Evolutionary conservation across 2,113 vertebrate genomes (phyloP).

Genomic region (Paedocypris sp.): DNA sequence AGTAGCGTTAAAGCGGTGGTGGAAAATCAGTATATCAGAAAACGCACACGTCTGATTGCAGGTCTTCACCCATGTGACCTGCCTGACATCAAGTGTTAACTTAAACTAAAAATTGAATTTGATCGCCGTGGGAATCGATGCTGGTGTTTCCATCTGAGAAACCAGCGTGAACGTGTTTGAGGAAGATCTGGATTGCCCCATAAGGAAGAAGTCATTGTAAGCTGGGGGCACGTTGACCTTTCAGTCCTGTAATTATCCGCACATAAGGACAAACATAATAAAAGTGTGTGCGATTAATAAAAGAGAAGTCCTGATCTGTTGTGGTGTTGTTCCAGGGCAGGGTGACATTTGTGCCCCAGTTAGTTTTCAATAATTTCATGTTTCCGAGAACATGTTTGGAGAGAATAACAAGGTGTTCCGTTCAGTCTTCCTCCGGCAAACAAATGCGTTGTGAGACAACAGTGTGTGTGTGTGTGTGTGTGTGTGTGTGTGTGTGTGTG

Average conservation of each 20-base stretch:
- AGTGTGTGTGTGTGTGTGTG: neutral
- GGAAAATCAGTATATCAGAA: too few species aligned
- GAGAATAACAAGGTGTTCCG: neutral
- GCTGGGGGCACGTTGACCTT: neutral
- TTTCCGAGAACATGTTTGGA: neutral
- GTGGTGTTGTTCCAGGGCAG: neutral
- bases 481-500: neutral
- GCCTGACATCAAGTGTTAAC: too few species aligned
- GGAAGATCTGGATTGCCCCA: neutral
- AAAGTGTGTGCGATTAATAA: neutral
- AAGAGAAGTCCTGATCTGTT: neutral
- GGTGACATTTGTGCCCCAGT: neutral
- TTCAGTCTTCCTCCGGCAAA: neutral
- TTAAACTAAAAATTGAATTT: too few species aligned
- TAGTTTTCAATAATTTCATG: neutral
- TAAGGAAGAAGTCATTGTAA: neutral
- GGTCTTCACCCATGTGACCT: too few species aligned
- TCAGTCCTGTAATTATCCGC: neutral
- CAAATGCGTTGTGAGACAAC: neutral
- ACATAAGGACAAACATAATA: neutral
- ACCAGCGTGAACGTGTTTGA: neutral
- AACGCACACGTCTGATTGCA: too few species aligned
- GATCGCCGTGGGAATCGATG: too few species aligned
- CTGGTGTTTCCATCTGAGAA: neutral
- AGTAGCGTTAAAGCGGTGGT: too few species aligned